These are phyloP conservation scores for Moxostoma hubbsi DNA, from an alignment of 2,797 vertebrate genomes.

Conservation along the genomic window DNA sequence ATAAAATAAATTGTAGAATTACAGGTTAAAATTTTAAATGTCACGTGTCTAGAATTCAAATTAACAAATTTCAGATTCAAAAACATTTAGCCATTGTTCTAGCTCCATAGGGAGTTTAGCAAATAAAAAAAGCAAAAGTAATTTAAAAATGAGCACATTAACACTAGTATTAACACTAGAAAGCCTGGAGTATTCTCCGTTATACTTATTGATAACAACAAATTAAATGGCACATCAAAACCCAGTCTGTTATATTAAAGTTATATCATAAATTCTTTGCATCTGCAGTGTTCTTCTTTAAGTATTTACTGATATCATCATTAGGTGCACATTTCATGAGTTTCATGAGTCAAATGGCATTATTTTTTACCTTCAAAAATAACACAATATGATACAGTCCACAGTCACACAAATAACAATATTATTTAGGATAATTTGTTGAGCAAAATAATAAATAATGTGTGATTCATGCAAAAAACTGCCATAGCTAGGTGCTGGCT, in stretches of 20 bases:
- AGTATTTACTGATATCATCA: background rate
- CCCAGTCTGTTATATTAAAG: background rate
- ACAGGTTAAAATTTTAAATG: no score
- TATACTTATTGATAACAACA: background rate
- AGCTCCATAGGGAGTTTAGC: background rate
- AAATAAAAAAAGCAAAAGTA: background rate
- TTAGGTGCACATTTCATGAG: background rate
- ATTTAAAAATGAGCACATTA: background rate
- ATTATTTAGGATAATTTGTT: background rate
- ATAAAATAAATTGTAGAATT: no score
- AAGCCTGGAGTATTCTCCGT: background rate
- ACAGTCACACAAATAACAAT: background rate
- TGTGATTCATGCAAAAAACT: background rate
- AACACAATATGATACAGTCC: background rate
- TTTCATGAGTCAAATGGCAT: background rate
- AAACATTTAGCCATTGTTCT: no score
- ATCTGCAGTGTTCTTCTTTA: background rate
- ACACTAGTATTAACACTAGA: background rate
- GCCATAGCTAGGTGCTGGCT: background rate
- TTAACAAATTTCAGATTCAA: no score
- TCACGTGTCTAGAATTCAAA: no score
- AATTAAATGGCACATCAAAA: conserved; percentile 1
- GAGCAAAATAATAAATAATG: background rate
- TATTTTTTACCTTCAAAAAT: background rate
- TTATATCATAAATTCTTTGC: background rate